Percentiles rank a stretch among this genome's conserved stretches.
Evolutionary conservation across 2,888 invertebrate species (phyloP).

Genomic region (Mythimna impura): DNA sequence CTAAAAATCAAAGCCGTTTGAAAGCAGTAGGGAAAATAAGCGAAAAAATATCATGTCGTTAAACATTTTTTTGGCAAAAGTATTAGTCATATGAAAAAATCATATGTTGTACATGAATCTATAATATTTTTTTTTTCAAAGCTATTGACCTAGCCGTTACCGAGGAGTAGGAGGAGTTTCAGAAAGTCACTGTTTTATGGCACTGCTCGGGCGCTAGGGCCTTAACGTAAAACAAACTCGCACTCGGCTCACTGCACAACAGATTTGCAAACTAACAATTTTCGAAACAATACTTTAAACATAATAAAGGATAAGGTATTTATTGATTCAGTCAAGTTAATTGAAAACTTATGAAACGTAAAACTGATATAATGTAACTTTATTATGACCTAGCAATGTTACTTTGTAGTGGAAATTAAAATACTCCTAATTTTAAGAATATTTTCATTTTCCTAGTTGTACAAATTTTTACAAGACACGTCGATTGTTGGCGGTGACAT

Average conservation of each 20-base stretch:
- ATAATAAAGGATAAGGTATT: background rate
- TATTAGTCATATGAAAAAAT: too few species aligned
- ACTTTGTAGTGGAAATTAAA: conserved; percentile 7
- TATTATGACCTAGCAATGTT: conserved; percentile 15
- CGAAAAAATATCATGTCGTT: too few species aligned
- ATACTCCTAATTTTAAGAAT: background rate
- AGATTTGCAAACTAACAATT: background rate
- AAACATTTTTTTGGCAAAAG: too few species aligned
- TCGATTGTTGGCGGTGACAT: background rate
- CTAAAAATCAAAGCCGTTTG: too few species aligned
- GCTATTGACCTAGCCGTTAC: too few species aligned
- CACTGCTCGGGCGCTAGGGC: too few species aligned
- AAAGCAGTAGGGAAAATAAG: too few species aligned
- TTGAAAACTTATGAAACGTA: conserved; percentile 14
- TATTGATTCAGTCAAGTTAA: conserved; percentile 14
- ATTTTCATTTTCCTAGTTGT: conserved; percentile 5
- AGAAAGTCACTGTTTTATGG: too few species aligned
- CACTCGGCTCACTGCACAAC: background rate
- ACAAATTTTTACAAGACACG: conserved; percentile 4
- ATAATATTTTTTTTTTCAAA: too few species aligned
- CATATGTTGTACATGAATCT: too few species aligned
- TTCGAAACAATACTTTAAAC: background rate
- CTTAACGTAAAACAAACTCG: too few species aligned
- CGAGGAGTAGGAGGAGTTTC: too few species aligned
- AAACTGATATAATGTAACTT: conserved; percentile 17